Evolutionary conservation across 2,113 vertebrate genomes (phyloP).

Genomic region (Corythaeola cristata): DNA sequence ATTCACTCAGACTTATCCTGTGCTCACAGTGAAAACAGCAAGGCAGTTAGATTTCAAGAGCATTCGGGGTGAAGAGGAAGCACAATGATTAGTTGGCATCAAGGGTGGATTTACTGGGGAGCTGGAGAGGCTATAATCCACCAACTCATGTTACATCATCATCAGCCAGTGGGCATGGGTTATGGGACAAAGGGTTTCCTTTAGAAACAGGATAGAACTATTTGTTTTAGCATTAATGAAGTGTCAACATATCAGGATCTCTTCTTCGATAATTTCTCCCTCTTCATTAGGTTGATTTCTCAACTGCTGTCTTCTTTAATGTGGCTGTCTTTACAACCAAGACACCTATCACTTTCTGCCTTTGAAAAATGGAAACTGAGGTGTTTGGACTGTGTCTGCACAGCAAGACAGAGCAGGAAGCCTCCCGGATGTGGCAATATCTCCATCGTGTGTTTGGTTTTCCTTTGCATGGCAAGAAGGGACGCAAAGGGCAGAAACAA

Average conservation of each 20-base stretch:
- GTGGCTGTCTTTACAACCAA: not conserved
- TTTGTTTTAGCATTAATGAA: not conserved
- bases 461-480: not conserved
- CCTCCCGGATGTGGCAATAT: not conserved
- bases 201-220: not conserved
- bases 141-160: not conserved
- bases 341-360: not conserved
- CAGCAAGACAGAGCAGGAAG: not conserved
- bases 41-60: not conserved
- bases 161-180: not conserved
- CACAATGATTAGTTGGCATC: not conserved
- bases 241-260: not conserved
- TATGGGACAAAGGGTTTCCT: not conserved
- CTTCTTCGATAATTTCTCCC: not conserved
- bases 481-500: rapidly evolving
- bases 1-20: not conserved
- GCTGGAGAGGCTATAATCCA: not conserved
- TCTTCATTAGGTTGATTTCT: not conserved
- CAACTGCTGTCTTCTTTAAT: not conserved
- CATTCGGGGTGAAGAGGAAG: not conserved
- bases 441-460: rapidly evolving
- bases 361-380: not conserved
- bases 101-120: not conserved
- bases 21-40: not conserved
- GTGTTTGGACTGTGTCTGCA: not conserved